phyloP scores from a whole-genome alignment of 1,140 invertebrate genomes.

The Papilio helenus region DNA sequence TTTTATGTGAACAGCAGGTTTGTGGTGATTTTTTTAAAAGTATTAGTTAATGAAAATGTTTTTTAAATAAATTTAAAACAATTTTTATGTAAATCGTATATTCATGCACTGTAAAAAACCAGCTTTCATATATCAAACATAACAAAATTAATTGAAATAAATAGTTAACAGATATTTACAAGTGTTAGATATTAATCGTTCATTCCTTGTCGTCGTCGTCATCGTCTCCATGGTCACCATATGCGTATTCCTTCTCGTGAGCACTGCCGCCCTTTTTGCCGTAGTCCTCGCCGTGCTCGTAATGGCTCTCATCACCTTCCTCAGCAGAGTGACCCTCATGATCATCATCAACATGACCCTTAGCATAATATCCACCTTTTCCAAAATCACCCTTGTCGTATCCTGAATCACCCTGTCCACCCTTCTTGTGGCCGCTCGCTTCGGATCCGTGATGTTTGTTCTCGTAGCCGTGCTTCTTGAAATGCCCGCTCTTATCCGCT shows the following conservation, averaged over 20 bases:
- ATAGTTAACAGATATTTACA: slow-evolving; percentile 64
- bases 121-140: slow-evolving; percentile 72
- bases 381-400: slow-evolving; percentile 79
- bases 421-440: slow-evolving; percentile 84
- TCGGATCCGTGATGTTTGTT: slow-evolving; percentile 80
- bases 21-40: too few species aligned
- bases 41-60: too few species aligned
- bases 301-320: slow-evolving; percentile 67
- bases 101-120: slow-evolving; percentile 66
- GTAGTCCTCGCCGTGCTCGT: slow-evolving; percentile 60
- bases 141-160: slow-evolving; percentile 71
- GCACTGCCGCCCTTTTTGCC: slow-evolving; percentile 65
- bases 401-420: slow-evolving; percentile 79
- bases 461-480: slow-evolving; percentile 84
- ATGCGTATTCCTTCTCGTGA: slow-evolving; percentile 65
- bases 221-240: slow-evolving; percentile 56
- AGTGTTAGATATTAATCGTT: slow-evolving; percentile 43
- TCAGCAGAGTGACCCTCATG: slow-evolving; percentile 76
- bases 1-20: background rate
- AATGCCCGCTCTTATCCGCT: slow-evolving; percentile 85
- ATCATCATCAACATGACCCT: slow-evolving; percentile 77
- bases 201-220: slow-evolving; percentile 56
- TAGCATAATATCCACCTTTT: slow-evolving; percentile 80
- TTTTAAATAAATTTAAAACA: slow-evolving; percentile 21
- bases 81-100: slow-evolving; percentile 49